Evolutionary conservation across 2,797 vertebrate genomes (phyloP).

Genomic region (Gadopsis bispinosus): DNA sequence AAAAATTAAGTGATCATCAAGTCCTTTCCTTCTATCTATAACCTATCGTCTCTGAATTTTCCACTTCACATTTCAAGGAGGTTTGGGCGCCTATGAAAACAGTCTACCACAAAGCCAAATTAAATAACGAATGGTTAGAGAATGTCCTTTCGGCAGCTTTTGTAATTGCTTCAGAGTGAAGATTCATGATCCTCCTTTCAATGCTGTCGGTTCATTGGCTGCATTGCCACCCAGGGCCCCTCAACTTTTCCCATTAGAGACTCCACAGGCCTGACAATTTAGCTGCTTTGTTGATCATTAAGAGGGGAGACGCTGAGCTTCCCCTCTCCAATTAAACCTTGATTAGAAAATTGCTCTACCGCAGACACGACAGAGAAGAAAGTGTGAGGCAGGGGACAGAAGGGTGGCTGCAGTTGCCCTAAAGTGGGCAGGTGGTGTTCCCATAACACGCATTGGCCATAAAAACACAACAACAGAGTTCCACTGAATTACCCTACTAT

Average conservation of each 20-base stretch:
- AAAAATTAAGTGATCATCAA: slow-evolving; percentile 31
- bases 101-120: slow-evolving; percentile 49
- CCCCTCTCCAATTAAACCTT: slow-evolving; percentile 79
- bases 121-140: slow-evolving; percentile 50
- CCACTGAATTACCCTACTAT: background rate
- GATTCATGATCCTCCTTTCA: slow-evolving; percentile 61
- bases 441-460: background rate
- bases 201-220: slow-evolving; percentile 56
- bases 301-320: slow-evolving; percentile 60
- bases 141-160: slow-evolving; percentile 62
- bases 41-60: slow-evolving; percentile 21
- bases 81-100: slow-evolving; percentile 31
- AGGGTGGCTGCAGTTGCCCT: slow-evolving; percentile 29
- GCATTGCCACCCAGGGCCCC: slow-evolving; percentile 56
- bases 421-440: slow-evolving; percentile 50
- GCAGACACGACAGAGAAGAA: slow-evolving; percentile 47
- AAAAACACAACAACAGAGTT: slow-evolving; percentile 15
- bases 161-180: slow-evolving; percentile 69
- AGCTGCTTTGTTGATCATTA: slow-evolving; percentile 73
- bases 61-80: slow-evolving; percentile 36
- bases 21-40: slow-evolving; percentile 28
- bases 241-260: slow-evolving; percentile 68
- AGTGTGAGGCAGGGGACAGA: slow-evolving; percentile 31
- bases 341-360: slow-evolving; percentile 76
- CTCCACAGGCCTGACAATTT: slow-evolving; percentile 71